These are phyloP conservation scores for Fopius arisanus DNA, from an alignment of 1,140 invertebrate species.

Conservation along the genomic window DNA sequence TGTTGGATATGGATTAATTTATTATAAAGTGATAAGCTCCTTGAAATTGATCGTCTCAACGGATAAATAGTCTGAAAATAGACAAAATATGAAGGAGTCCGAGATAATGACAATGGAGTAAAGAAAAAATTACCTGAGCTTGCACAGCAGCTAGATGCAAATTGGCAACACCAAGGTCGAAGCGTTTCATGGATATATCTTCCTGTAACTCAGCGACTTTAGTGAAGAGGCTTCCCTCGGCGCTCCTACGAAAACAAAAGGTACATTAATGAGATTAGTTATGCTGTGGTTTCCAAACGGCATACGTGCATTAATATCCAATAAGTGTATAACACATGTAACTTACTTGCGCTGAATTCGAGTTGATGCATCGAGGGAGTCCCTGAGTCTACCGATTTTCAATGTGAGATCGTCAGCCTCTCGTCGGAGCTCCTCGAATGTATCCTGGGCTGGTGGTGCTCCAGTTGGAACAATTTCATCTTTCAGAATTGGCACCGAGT, in stretches of 20 bases:
- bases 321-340: neutral
- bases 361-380: conserved; percentile 81
- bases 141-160: conserved; percentile 88
- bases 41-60: too few species aligned
- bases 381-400: conserved; percentile 88
- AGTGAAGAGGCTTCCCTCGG: conserved; percentile 86
- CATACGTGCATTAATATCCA: neutral
- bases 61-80: too few species aligned
- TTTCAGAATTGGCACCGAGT: conserved; percentile 70
- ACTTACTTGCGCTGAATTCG: conserved; percentile 86
- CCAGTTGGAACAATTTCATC: conserved; percentile 86
- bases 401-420: conserved; percentile 83
- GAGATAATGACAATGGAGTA: too few species aligned
- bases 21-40: too few species aligned
- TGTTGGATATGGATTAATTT: too few species aligned
- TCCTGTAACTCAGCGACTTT: conserved; percentile 95
- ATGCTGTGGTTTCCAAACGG: neutral
- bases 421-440: conserved; percentile 80
- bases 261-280: conserved; percentile 13
- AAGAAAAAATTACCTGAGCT: conserved; percentile 81
- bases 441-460: conserved; percentile 71
- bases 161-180: conserved; percentile 89
- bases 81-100: too few species aligned
- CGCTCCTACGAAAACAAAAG: conserved; percentile 67
- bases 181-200: conserved; percentile 93